phyloP scores from a whole-genome alignment of 2,113 vertebrate genomes.

The Mesocricetus auratus region DNA sequence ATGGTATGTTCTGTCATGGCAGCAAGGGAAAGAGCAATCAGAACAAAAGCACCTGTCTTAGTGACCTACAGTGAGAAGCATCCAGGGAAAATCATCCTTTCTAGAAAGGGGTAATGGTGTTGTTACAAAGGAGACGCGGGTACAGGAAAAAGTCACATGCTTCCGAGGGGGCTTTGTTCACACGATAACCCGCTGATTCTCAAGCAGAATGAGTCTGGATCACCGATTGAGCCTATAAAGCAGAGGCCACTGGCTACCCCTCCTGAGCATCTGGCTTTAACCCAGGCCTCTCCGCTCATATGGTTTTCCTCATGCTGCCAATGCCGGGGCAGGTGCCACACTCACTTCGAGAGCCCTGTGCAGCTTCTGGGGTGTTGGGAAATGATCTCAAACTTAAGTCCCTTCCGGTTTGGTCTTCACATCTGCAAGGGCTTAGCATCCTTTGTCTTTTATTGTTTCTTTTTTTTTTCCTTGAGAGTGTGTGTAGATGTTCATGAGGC shows the following conservation, averaged over 20 bases:
- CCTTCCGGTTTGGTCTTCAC: neutral
- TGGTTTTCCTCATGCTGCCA: neutral
- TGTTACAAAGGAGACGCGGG: neutral
- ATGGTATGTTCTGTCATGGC: neutral
- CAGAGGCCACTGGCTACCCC: neutral
- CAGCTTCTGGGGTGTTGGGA: neutral
- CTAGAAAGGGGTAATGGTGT: neutral
- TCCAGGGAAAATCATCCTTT: neutral
- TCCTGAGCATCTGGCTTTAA: neutral
- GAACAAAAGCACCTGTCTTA: neutral
- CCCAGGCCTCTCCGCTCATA: neutral
- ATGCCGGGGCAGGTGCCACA: neutral
- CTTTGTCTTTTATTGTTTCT: neutral
- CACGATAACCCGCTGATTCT: neutral
- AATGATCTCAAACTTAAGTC: neutral
- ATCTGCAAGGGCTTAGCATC: neutral
- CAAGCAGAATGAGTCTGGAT: neutral
- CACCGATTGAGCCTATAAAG: neutral
- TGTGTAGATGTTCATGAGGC: neutral
- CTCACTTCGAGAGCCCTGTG: neutral
- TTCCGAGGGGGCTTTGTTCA: neutral
- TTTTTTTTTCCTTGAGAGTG: neutral
- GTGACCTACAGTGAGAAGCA: neutral
- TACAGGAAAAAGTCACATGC: neutral
- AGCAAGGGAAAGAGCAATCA: neutral